Percentiles rank a stretch among this genome's conserved stretches.
Conservation (phyloP, 1,140 invertebrate species). For the Lanistes nyassanus region DNA sequence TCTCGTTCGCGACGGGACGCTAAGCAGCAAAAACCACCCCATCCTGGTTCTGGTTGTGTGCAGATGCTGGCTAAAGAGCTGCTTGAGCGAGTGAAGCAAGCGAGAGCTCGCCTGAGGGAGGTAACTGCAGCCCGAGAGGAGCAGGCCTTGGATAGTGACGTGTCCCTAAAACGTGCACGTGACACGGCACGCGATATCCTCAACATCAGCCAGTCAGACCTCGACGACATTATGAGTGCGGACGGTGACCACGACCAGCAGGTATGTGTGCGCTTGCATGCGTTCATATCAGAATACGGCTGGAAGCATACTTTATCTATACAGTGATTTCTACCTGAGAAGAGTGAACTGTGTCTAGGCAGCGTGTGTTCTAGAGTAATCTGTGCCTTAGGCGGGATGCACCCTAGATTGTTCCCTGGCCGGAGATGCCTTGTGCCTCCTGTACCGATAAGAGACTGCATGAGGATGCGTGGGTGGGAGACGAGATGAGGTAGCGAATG, state of each 20-base stretch:
- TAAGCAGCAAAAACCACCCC: too few species aligned
- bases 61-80: slow-evolving; percentile 55
- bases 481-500: too few species aligned
- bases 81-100: slow-evolving; percentile 39
- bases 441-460: too few species aligned
- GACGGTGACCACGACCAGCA: slow-evolving; percentile 34
- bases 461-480: too few species aligned
- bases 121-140: slow-evolving; percentile 9
- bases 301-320: neutral
- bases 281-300: neutral
- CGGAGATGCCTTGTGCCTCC: too few species aligned
- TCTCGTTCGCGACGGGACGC: too few species aligned
- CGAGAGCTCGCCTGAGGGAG: slow-evolving; percentile 37
- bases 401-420: too few species aligned
- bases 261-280: neutral
- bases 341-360: neutral
- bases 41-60: neutral
- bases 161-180: slow-evolving; percentile 52
- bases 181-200: slow-evolving; percentile 59
- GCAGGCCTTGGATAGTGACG: slow-evolving; percentile 32
- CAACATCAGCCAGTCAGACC: slow-evolving; percentile 60
- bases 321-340: neutral
- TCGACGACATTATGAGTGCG: slow-evolving; percentile 65
- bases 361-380: neutral
- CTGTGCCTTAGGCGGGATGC: neutral